Evolutionary conservation across 64 coral and sea anemone genomes (phyloP).

Genomic region (Acropora yongei): DNA sequence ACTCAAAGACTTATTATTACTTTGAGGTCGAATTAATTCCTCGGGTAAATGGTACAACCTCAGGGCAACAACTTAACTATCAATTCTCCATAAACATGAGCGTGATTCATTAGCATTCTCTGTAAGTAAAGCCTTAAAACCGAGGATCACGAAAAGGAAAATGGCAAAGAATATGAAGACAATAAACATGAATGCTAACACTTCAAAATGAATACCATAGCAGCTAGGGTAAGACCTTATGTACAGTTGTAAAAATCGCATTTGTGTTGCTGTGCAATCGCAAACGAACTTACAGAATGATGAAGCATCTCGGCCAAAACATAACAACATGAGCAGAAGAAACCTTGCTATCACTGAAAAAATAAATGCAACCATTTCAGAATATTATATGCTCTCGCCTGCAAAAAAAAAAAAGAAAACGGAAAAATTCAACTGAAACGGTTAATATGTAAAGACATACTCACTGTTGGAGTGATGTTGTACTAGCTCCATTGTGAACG

Average conservation of each 20-base stretch:
- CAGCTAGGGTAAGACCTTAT: background rate
- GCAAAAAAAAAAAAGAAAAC: background rate
- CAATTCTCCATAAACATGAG: too few relatives aligned
- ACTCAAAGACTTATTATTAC: too few relatives aligned
- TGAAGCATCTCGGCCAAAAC: background rate
- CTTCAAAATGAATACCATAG: too few relatives aligned
- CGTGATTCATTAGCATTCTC: too few relatives aligned
- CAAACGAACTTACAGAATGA: background rate
- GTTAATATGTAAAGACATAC: background rate
- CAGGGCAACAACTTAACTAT: too few relatives aligned
- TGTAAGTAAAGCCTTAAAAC: too few relatives aligned
- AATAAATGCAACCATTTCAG: background rate
- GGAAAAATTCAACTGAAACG: background rate
- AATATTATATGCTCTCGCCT: background rate
- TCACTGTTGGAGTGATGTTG: background rate
- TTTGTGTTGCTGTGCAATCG: background rate
- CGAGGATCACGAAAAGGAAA: too few relatives aligned
- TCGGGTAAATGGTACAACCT: too few relatives aligned
- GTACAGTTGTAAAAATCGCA: background rate
- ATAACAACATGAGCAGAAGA: conserved; percentile 24
- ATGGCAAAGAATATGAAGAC: too few relatives aligned
- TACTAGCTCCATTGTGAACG: too few relatives aligned
- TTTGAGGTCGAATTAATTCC: too few relatives aligned
- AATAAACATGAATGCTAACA: too few relatives aligned
- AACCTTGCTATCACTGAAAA: background rate